Evolutionary conservation across 2,113 vertebrate genomes (phyloP).

Genomic region (Nyctibius bracteatus): DNA sequence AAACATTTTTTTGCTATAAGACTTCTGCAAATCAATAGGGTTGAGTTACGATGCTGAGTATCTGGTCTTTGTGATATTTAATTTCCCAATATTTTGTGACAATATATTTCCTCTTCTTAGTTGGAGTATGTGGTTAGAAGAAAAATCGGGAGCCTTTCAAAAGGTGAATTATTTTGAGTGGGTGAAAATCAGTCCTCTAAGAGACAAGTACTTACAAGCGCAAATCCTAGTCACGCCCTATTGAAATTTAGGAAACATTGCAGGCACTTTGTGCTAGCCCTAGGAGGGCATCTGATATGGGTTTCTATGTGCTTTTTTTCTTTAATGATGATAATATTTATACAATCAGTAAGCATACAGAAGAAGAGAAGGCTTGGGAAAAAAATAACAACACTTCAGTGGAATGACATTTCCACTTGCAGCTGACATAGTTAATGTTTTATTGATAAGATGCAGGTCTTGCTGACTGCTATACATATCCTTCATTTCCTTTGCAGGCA

Average conservation of each 20-base stretch:
- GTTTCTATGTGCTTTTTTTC: background rate
- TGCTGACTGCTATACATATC: background rate
- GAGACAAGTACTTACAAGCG: background rate
- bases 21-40: background rate
- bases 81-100: background rate
- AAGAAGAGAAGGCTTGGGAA: background rate
- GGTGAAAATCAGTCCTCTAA: background rate
- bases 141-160: background rate
- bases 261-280: background rate
- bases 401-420: background rate
- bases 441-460: constrained; percentile 6
- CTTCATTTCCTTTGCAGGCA: background rate
- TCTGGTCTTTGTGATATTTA: background rate
- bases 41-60: background rate
- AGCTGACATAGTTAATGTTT: background rate
- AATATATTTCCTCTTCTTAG: background rate
- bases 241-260: background rate
- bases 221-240: background rate
- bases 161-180: background rate
- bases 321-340: background rate
- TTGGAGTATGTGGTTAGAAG: background rate
- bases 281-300: background rate
- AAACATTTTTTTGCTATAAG: background rate
- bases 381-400: background rate
- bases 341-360: background rate